Evolutionary conservation across 2,113 vertebrate genomes (phyloP).

Genomic region (Heteronetta atricapilla): DNA sequence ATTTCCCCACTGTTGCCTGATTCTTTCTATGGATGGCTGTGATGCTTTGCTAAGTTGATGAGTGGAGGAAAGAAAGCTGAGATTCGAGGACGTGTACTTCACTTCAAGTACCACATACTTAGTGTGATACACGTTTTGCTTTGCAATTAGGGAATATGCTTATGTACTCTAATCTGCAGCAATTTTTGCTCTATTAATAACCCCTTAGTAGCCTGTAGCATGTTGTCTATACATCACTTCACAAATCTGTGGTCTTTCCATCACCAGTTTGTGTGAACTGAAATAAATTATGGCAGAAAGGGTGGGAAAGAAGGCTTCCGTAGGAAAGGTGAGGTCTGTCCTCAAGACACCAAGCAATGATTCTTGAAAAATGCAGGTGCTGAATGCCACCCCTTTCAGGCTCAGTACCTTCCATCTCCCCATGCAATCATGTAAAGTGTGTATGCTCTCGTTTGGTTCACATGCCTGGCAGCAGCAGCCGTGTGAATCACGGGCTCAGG

Average conservation of each 20-base stretch:
- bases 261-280: neutral
- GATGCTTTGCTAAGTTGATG: neutral
- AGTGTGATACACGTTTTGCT: neutral
- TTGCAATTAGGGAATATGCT: slow-evolving; percentile 3
- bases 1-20: neutral
- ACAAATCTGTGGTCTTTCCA: neutral
- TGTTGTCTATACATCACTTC: neutral
- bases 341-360: neutral
- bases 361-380: neutral
- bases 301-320: neutral
- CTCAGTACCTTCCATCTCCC: neutral
- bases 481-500: neutral
- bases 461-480: neutral
- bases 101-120: neutral
- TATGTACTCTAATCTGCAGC: slow-evolving; percentile 3
- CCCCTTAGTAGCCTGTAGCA: neutral
- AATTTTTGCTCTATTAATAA: slow-evolving; percentile 44
- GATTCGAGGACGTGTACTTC: neutral
- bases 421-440: neutral
- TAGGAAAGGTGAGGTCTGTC: neutral
- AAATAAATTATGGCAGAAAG: neutral
- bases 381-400: neutral
- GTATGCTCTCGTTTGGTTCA: neutral
- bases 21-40: neutral
- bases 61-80: neutral